Base-by-base conservation (phyloP, 2,113 vertebrate species). In the Cygnus atratus region DNA sequence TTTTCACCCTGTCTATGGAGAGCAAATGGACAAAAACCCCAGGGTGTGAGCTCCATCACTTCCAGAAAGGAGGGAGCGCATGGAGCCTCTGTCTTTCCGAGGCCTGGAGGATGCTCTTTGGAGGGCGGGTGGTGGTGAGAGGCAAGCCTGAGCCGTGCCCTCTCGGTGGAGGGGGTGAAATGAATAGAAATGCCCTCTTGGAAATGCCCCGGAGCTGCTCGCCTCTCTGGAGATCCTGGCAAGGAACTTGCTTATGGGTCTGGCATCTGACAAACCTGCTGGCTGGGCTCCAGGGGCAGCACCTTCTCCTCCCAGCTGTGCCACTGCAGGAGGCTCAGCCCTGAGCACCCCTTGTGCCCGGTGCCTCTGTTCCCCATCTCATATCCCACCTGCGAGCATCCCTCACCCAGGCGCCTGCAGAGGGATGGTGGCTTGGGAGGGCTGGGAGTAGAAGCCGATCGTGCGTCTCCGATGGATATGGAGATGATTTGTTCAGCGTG, bases 281-380 rank as follows among this genome's bases (percentile, higher is more conserved):
- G 5, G 11, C 48, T 13, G 50, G 11, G 10, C 31, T 16, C 17
- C 28, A 25, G 3, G 24, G 21, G 54, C 39, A 43, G 21, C 50
- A 25, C 8, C 31, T 19, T 9, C 21, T 10, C 31, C 25, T n/a
- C 54, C 72, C 22, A 19, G 11, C 72, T 75, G 22, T 13, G 12
- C 25, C 3, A 5, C 39, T 39, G 52, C 0, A 2, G 29, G 41
- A 41, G 12, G 10, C 5, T 39, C 57, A 2, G 4, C 57, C 75
- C 31, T 1, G 3, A 5, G 2, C 58, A 35, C 68, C 7, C 13
- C 18, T 50, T 44, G 54, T 48, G 66, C 31, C 72, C 21, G 0
- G 0, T 4, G 5, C 52, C 54, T 39, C 1, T 1, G 7, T 75
- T 63, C 33, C 29, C 28, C 1, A 0, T 8, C 41, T 63, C 74